Conservation (phyloP, 1,140 invertebrate genomes). For the Eriocheir sinensis region DNA sequence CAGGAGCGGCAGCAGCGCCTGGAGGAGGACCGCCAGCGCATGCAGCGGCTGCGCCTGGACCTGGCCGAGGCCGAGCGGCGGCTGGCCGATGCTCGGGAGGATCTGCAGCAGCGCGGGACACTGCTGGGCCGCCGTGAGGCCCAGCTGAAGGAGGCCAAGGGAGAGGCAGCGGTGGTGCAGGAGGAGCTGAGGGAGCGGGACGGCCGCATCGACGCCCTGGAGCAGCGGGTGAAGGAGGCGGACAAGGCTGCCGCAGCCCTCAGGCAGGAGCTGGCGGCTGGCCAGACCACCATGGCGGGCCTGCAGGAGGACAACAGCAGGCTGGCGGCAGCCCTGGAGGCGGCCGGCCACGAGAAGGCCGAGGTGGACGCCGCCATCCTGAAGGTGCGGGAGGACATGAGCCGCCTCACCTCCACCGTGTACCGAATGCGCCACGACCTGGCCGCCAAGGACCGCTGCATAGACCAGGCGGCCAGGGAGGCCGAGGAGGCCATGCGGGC, state of each 20-base stretch:
- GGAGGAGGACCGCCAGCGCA: slow-evolving; percentile 71
- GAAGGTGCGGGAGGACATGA: slow-evolving; percentile 76
- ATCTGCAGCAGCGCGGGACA: slow-evolving; percentile 62
- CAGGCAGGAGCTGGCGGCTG: slow-evolving; percentile 46
- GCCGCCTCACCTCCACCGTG: slow-evolving; percentile 66
- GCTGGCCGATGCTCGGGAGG: slow-evolving; percentile 64
- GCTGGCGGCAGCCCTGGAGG: slow-evolving; percentile 59
- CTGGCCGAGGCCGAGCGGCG: slow-evolving; percentile 67
- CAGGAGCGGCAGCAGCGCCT: slow-evolving; percentile 66
- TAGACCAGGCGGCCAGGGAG: slow-evolving; percentile 58
- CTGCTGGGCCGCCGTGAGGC: slow-evolving; percentile 57
- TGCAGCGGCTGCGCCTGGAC: slow-evolving; percentile 70
- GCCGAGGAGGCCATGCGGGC: neutral
- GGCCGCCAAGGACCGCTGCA: slow-evolving; percentile 71
- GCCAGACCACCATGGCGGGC: slow-evolving; percentile 39
- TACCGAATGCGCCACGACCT: slow-evolving; percentile 77
- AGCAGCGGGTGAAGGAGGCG: slow-evolving; percentile 48
- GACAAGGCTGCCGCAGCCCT: slow-evolving; percentile 6
- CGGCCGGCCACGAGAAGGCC: slow-evolving; percentile 68
- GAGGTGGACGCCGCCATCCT: slow-evolving; percentile 75
- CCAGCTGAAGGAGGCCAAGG: slow-evolving; percentile 64
- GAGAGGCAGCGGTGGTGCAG: slow-evolving; percentile 58
- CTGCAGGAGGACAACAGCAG: slow-evolving; percentile 72
- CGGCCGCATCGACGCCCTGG: slow-evolving; percentile 59
- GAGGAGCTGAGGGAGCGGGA: slow-evolving; percentile 68